Evolutionary conservation across 2,797 vertebrate species (phyloP).

Genomic region (Centroberyx gerrardi): DNA sequence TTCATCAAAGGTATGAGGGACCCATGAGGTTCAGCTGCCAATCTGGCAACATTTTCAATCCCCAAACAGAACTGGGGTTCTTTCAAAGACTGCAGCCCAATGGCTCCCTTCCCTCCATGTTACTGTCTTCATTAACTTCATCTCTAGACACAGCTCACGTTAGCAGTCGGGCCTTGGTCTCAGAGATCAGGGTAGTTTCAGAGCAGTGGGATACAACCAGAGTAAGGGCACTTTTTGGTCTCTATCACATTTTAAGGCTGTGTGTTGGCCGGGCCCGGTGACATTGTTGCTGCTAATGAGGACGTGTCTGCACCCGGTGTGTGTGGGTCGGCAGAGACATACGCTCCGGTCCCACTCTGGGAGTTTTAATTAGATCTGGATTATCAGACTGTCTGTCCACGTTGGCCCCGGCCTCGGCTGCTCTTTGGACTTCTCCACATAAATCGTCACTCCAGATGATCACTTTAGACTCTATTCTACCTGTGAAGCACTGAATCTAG

Average conservation of each 20-base stretch:
- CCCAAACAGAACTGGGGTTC: slow-evolving; percentile 56
- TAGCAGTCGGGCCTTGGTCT: slow-evolving; percentile 42
- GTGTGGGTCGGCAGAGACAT: slow-evolving; percentile 74
- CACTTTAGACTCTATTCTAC: slow-evolving; percentile 8
- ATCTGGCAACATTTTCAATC: slow-evolving; percentile 73
- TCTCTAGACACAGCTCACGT: slow-evolving; percentile 49
- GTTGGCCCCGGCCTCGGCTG: slow-evolving; percentile 63
- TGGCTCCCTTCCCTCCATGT: slow-evolving; percentile 48
- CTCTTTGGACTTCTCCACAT: slow-evolving; percentile 57
- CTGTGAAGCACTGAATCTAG: slow-evolving; percentile 7
- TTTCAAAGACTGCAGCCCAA: slow-evolving; percentile 57
- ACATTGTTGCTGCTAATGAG: slow-evolving; percentile 80
- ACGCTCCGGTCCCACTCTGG: slow-evolving; percentile 70
- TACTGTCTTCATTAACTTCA: slow-evolving; percentile 72
- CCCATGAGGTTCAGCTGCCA: slow-evolving; percentile 75
- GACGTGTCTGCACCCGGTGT: slow-evolving; percentile 59
- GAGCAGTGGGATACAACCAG: slow-evolving; percentile 38
- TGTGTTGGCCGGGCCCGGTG: slow-evolving; percentile 52
- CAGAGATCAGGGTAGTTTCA: slow-evolving; percentile 34
- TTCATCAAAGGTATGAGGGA: slow-evolving; percentile 79
- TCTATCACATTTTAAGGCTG: slow-evolving; percentile 40
- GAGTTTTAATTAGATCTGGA: slow-evolving; percentile 83
- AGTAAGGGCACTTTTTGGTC: slow-evolving; percentile 30
- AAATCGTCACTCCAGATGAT: slow-evolving; percentile 62
- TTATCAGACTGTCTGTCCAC: slow-evolving; percentile 74